Conservation (phyloP, 1,140 invertebrate species). For the Phenacoccus solenopsis region DNA sequence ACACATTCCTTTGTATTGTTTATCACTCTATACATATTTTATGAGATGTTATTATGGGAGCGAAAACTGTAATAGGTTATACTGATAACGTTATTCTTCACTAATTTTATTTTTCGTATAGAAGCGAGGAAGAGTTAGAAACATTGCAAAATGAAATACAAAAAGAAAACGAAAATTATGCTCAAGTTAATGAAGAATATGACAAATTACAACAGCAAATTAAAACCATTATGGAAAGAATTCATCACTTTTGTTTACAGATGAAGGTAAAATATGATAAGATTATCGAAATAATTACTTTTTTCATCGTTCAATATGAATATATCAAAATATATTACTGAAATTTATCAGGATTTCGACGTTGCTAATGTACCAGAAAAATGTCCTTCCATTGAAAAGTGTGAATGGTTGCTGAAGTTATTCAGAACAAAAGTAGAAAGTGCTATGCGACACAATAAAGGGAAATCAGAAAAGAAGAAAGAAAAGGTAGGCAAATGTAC, state of each 20-base stretch:
- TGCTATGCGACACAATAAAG: neutral
- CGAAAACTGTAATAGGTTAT: conserved; percentile 11
- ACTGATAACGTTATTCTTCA: too few species aligned
- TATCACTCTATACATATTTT: too few species aligned
- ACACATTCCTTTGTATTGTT: too few species aligned
- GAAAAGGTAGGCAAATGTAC: too few species aligned
- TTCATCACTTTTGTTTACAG: conserved; percentile 11
- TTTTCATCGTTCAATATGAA: neutral
- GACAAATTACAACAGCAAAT: conserved; percentile 21
- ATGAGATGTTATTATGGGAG: too few species aligned
- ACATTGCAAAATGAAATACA: conserved; percentile 44
- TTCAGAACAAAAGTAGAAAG: conserved; percentile 22
- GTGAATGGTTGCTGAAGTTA: conserved; percentile 24
- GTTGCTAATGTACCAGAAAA: conserved; percentile 25
- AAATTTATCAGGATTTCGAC: conserved; percentile 30
- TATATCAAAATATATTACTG: conserved; percentile 6
- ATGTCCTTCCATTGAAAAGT: conserved; percentile 23
- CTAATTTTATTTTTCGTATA: conserved; percentile 31
- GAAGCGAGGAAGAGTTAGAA: conserved; percentile 51
- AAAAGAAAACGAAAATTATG: conserved; percentile 35
- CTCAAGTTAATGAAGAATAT: conserved; percentile 32
- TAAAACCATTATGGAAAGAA: conserved; percentile 20
- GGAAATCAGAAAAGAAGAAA: neutral
- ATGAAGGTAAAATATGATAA: neutral
- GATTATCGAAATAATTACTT: neutral